A percentile compares a stretch with the other conserved stretches of the same genome.
Conservation (phyloP, 1,140 invertebrate species). For the Bicyclus anynana region DNA sequence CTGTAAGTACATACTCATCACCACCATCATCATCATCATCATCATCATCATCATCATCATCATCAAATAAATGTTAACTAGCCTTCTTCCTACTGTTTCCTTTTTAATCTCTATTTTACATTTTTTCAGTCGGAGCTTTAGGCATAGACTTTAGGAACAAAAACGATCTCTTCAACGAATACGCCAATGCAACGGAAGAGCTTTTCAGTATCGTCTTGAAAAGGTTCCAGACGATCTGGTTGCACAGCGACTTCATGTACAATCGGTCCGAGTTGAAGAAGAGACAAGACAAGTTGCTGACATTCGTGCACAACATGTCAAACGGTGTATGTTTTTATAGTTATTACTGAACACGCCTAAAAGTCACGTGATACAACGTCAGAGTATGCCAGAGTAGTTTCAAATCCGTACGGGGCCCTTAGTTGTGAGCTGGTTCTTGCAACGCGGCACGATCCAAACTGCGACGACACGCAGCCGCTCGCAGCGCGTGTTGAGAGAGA, state of each 20-base stretch:
- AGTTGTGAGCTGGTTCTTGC: no score
- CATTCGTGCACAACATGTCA: conserved; percentile 56
- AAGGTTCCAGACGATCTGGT: conserved; percentile 60
- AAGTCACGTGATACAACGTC: no score
- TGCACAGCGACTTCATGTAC: conserved; percentile 43
- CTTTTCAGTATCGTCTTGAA: conserved; percentile 49
- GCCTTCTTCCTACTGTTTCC: no score
- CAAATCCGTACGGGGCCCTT: no score
- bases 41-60: no score
- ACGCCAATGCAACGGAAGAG: conserved; percentile 43
- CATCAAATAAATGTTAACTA: no score
- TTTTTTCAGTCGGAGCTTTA: conserved; percentile 42
- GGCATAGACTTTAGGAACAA: conserved; percentile 53
- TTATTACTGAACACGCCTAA: no score
- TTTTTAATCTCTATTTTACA: not conserved
- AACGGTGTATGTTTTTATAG: conserved; percentile 30
- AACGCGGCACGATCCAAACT: no score
- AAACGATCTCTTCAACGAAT: conserved; percentile 39
- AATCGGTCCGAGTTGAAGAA: conserved; percentile 39
- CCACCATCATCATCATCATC: not conserved
- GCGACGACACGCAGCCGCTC: no score
- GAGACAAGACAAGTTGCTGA: conserved; percentile 45
- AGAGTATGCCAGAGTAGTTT: no score
- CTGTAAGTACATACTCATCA: no score
- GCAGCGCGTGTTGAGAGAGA: no score